Conservation (phyloP, 1,140 invertebrate genomes). For the Drosophila nigromelanica region DNA sequence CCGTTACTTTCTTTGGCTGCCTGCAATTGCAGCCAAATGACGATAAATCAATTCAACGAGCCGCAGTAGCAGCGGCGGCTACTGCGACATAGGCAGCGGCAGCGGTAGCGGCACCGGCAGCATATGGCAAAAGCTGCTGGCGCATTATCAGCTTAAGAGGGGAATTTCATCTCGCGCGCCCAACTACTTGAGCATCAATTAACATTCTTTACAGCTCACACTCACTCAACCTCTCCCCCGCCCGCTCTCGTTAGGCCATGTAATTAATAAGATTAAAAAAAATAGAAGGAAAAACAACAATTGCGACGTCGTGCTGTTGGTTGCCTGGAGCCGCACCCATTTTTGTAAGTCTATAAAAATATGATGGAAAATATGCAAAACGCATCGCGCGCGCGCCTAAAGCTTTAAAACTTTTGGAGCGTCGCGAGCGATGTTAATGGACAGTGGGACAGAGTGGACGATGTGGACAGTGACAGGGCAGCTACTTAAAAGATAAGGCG, state of each 20-base stretch:
- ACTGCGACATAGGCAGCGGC: neutral
- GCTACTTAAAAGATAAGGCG: constrained; percentile 49
- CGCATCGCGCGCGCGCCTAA: constrained; percentile 68
- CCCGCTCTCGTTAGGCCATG: constrained; percentile 62
- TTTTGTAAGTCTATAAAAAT: constrained; percentile 53
- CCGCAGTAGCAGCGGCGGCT: constrained; percentile 10
- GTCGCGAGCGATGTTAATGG: constrained; percentile 25
- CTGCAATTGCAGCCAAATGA: constrained; percentile 51
- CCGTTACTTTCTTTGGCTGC: constrained; percentile 8
- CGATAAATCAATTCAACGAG: constrained; percentile 58
- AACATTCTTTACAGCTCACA: constrained; percentile 56
- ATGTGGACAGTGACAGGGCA: constrained; percentile 29
- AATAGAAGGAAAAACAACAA: constrained; percentile 53
- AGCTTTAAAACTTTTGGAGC: constrained; percentile 52
- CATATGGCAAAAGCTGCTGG: constrained; percentile 66
- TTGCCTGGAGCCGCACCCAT: constrained; percentile 64
- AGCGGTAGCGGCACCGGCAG: constrained; percentile 16
- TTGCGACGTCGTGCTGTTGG: constrained; percentile 56
- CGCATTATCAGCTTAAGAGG: constrained; percentile 34
- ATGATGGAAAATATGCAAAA: constrained; percentile 79
- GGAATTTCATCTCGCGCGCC: constrained; percentile 21
- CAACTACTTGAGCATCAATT: constrained; percentile 65
- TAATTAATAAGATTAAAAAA: constrained; percentile 78
- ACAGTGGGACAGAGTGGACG: constrained; percentile 12
- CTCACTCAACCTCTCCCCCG: neutral